Evolutionary conservation across 2,113 vertebrate species (phyloP).

Genomic region (Myiagra hebetior): DNA sequence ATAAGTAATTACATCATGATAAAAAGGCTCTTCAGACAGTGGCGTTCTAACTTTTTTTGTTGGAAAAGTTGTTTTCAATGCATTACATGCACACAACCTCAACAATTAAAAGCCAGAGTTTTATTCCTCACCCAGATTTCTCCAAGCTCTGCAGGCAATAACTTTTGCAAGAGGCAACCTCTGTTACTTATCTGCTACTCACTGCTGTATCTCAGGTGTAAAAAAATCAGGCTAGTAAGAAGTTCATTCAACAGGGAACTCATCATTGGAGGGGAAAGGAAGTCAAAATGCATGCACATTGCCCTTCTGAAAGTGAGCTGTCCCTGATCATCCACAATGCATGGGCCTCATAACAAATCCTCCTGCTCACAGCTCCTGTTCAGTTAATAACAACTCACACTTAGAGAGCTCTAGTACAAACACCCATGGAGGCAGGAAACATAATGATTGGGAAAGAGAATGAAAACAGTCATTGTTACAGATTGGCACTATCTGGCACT

Average conservation of each 20-base stretch:
- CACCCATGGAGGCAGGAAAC: not conserved
- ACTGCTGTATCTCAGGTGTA: not conserved
- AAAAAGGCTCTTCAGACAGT: not conserved
- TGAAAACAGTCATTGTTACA: not conserved
- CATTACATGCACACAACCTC: not conserved
- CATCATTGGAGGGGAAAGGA: not conserved
- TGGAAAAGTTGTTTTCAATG: not conserved
- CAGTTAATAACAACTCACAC: not conserved
- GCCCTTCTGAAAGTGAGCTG: not conserved
- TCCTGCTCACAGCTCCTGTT: not conserved
- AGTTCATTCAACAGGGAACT: not conserved
- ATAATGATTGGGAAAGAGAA: not conserved
- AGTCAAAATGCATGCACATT: not conserved
- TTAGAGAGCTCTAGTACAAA: not conserved
- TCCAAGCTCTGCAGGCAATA: not conserved
- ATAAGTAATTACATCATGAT: not conserved
- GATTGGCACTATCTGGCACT: too few species aligned
- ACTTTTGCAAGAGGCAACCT: not conserved
- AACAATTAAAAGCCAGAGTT: not conserved
- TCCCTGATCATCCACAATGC: not conserved
- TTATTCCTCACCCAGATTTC: not conserved
- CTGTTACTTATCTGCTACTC: not conserved
- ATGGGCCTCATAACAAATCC: not conserved
- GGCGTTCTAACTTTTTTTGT: not conserved
- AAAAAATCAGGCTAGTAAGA: not conserved